Evolutionary conservation across 2,113 vertebrate species (phyloP).

Genomic region (Butorides virescens): DNA sequence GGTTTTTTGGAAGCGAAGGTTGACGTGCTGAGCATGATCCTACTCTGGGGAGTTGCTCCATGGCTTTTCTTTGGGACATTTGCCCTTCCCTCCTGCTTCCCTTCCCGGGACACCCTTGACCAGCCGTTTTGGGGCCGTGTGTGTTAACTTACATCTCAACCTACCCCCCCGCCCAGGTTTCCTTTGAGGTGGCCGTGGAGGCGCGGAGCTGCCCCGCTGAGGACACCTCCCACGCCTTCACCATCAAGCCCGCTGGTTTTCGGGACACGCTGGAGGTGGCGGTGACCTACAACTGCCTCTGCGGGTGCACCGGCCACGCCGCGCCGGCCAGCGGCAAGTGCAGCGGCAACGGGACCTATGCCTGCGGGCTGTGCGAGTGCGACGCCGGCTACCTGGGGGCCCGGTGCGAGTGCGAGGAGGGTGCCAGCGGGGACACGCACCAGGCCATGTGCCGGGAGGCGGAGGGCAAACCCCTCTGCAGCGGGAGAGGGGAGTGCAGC

Average conservation of each 20-base stretch:
- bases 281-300: constrained; percentile 86
- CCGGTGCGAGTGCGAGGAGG: constrained; percentile 91
- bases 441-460: constrained; percentile 86
- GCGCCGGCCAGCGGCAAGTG: constrained; percentile 81
- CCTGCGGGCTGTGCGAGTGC: constrained; percentile 88
- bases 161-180: constrained; percentile 60
- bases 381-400: constrained; percentile 86
- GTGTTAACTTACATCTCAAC: neutral
- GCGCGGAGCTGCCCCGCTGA: constrained; percentile 82
- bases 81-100: neutral
- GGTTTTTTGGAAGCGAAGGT: neutral
- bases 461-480: constrained; percentile 91
- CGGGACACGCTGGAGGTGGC: constrained; percentile 88
- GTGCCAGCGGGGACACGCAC: constrained; percentile 75
- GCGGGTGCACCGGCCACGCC: constrained; percentile 73
- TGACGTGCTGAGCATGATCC: fast-evolving
- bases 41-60: fast-evolving
- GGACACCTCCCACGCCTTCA: constrained; percentile 75
- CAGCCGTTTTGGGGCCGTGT: fast-evolving
- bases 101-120: fast-evolving
- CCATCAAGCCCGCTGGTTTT: constrained; percentile 92
- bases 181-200: constrained; percentile 90
- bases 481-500: constrained; percentile 92
- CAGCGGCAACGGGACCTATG: constrained; percentile 84
- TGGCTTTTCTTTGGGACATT: neutral